Evolutionary conservation across 2,888 invertebrate species (phyloP).

Genomic region (Limnephilus marmoratus): DNA sequence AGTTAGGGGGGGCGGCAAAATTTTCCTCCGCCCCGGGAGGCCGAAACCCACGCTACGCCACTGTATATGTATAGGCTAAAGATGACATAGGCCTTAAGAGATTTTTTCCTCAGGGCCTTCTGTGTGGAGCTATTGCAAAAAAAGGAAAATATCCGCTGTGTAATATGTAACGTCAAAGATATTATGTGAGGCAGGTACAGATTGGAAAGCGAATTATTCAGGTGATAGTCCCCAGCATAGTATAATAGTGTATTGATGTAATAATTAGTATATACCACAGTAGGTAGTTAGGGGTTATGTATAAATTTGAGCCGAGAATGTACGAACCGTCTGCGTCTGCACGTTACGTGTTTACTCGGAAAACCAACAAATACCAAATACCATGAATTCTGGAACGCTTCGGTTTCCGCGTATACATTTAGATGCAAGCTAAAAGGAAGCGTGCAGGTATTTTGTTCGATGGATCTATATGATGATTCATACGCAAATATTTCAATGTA

Average conservation of each 20-base stretch:
- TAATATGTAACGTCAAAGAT: too few species aligned
- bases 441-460: background rate
- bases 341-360: background rate
- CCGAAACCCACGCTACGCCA: too few species aligned
- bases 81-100: too few species aligned
- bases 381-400: background rate
- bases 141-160: too few species aligned
- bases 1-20: too few species aligned
- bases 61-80: too few species aligned
- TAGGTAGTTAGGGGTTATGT: background rate
- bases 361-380: background rate
- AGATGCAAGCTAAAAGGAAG: background rate
- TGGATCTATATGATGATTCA: background rate
- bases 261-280: background rate
- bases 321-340: background rate
- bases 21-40: too few species aligned
- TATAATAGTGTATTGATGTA: background rate
- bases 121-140: too few species aligned
- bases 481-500: background rate
- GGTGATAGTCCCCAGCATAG: background rate
- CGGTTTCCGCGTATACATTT: background rate
- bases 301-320: background rate
- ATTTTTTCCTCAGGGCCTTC: too few species aligned
- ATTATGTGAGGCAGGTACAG: too few species aligned
- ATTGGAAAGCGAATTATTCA: too few species aligned